Percentiles rank a stretch among this genome's conserved stretches.
Evolutionary conservation across 2,888 invertebrate genomes (phyloP).

Genomic region (Anoplius nigerrimus): DNA sequence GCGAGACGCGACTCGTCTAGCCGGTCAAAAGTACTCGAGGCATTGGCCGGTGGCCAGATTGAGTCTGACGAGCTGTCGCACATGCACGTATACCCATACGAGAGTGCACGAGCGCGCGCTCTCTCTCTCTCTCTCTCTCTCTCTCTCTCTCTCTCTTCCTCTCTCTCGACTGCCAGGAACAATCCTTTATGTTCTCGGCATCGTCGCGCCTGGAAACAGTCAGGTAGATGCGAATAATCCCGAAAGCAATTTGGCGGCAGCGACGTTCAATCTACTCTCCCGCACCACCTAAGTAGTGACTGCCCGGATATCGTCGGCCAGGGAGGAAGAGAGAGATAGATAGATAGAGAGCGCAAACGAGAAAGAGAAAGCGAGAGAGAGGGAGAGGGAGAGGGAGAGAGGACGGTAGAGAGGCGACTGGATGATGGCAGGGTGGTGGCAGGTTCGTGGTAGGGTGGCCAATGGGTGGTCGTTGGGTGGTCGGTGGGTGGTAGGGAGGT

Average conservation of each 20-base stretch:
- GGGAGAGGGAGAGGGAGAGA: constrained; percentile 5
- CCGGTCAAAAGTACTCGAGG: constrained; percentile 52
- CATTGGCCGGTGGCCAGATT: constrained; percentile 63
- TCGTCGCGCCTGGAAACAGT: constrained; percentile 44
- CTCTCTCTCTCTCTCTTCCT: neutral
- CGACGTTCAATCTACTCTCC: constrained; percentile 62
- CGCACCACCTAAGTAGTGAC: constrained; percentile 6
- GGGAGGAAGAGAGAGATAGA: too few relatives aligned
- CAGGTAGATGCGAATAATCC: constrained; percentile 64
- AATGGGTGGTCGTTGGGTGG: too few relatives aligned
- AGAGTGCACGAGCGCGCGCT: constrained; percentile 29
- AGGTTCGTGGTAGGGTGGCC: neutral
- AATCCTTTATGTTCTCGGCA: constrained; percentile 41
- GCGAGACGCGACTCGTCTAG: constrained; percentile 29
- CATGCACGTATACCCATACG: constrained; percentile 25
- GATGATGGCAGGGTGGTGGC: neutral
- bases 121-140: too few relatives aligned
- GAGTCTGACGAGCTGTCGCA: constrained; percentile 55
- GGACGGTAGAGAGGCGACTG: neutral
- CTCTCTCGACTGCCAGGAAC: constrained; percentile 19
- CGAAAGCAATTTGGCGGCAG: constrained; percentile 68
- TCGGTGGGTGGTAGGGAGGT: neutral
- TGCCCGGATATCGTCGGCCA: constrained; percentile 25
- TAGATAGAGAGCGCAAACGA: too few relatives aligned
- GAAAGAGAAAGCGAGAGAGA: too few relatives aligned